Conservation (phyloP, 2,113 vertebrate species). For the Coryphaenoides rupestris region DNA sequence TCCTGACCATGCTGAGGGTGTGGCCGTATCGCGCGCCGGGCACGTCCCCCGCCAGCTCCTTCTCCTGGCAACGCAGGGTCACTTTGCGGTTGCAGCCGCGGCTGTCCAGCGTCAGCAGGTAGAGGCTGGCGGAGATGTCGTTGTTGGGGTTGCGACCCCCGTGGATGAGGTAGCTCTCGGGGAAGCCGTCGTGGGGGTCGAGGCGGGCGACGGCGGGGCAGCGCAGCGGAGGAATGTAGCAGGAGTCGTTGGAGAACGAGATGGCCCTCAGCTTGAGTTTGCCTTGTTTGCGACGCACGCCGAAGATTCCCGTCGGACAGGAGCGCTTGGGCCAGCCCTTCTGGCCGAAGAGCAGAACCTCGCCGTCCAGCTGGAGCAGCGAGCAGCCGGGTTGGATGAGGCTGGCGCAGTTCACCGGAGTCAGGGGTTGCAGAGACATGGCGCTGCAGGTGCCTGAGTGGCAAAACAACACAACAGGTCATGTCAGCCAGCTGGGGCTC, state of each 20-base stretch:
- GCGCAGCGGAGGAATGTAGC: conserved; percentile 89
- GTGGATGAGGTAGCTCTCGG: conserved; percentile 85
- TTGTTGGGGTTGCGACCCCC: conserved; percentile 96
- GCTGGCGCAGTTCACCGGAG: conserved; percentile 73
- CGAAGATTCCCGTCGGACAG: conserved; percentile 91
- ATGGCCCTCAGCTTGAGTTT: conserved; percentile 85
- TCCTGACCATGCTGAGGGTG: conserved; percentile 83
- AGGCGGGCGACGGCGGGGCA: conserved; percentile 82
- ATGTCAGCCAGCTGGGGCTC: conserved; percentile 55
- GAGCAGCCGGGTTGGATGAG: conserved; percentile 91
- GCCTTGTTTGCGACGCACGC: conserved; percentile 77
- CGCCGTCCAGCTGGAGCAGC: conserved; percentile 83
- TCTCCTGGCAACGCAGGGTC: conserved; percentile 81
- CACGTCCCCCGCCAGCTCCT: conserved; percentile 84
- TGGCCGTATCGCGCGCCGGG: conserved; percentile 89
- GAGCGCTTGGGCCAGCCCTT: conserved; percentile 97
- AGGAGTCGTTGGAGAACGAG: conserved; percentile 86
- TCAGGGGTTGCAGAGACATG: conserved; percentile 84
- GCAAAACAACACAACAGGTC: conserved; percentile 45
- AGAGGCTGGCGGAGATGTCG: conserved; percentile 89
- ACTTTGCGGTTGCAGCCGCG: conserved; percentile 82
- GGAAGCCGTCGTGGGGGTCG: conserved; percentile 46
- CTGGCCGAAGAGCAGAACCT: conserved; percentile 89
- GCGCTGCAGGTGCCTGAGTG: conserved; percentile 58
- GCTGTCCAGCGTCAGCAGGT: conserved; percentile 77